Base-by-base conservation (phyloP, 2,888 invertebrate species). In the Pandemis corylana region DNA sequence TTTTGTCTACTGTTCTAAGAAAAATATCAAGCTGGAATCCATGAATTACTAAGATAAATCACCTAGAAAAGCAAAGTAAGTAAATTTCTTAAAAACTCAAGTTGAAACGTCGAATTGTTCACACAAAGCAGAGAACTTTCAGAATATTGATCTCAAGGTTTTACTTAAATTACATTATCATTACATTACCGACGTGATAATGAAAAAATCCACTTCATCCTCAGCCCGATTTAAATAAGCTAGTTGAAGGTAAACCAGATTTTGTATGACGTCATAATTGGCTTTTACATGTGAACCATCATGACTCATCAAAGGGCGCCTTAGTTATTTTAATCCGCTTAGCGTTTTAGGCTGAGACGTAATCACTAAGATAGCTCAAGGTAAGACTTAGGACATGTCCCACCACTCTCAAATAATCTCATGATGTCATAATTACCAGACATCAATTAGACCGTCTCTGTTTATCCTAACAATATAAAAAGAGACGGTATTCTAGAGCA, bases 291-390 rank as follows among this genome's bases (percentile, higher is more conserved):
- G 59, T 28, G 28, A 28, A 59, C 10, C 10, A 12, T 28, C 20
- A 28, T 59, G 59, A 59, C 12, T 59, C 59, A 59, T 59, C 59
- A 12, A 59, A 59, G 59, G 20, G 59, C 59, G 59, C 12, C 28
- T 59, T 59, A 28, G 28, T 59, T 10, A 59, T 59, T 59, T 28
- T 59, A 59, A 59, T 59, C 59, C 59, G 59, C 28, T 59, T 59
- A 28, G 59, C 5, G 28, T 28, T 59, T 59, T 5, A 20, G 56
- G 10, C 15, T 20, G 10, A 56, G 53, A 20, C 56, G 4, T 56
- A 20, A 56, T 56, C 20, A 15, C 6, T 56, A 56, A 20, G 56
- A 56, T 2, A 56, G 15, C 10, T 56, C 20, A 20, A 56, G 20
- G 56, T 20, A 36, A 36, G 28, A 36, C 28, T 36, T 36, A 36